A percentile compares a stretch with the other conserved stretches of the same genome.
Evolutionary conservation across 2,888 invertebrate species (phyloP).

Genomic region (Phalera bucephala): DNA sequence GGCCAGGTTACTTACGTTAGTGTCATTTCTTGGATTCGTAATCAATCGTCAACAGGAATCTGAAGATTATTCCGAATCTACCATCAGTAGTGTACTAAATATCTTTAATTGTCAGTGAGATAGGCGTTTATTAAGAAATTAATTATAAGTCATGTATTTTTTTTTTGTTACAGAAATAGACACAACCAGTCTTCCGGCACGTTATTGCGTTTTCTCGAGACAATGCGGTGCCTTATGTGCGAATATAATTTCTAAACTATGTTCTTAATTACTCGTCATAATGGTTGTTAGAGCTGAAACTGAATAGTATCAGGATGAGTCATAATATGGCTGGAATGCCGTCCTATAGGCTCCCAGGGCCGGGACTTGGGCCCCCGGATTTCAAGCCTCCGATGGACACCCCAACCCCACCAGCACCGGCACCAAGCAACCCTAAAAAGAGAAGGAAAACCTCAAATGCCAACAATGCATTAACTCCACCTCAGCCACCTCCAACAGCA

Average conservation of each 20-base stretch:
- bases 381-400: slow-evolving; percentile 89
- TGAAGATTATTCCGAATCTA: no score
- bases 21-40: slow-evolving; percentile 30
- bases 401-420: slow-evolving; percentile 87
- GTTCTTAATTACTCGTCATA: slow-evolving; percentile 41
- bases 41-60: slow-evolving; percentile 27
- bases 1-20: slow-evolving; percentile 55
- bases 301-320: slow-evolving; percentile 85
- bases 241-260: slow-evolving; percentile 52
- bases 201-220: slow-evolving; percentile 65
- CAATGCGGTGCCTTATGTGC: slow-evolving; percentile 68
- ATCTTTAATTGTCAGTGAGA: no score
- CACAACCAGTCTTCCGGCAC: slow-evolving; percentile 68
- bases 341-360: slow-evolving; percentile 89
- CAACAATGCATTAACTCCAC: slow-evolving; percentile 82
- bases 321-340: slow-evolving; percentile 92
- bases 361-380: slow-evolving; percentile 87
- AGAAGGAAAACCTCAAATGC: slow-evolving; percentile 91
- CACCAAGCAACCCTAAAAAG: slow-evolving; percentile 94
- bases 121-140: no score
- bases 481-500: slow-evolving; percentile 87
- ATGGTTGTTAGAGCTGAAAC: slow-evolving; percentile 66
- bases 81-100: no score
- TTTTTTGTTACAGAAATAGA: slow-evolving; percentile 78
- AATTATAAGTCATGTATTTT: slow-evolving; percentile 24